phyloP scores from a whole-genome alignment of 2,888 invertebrate species.

The Dolichomitus sp. region DNA sequence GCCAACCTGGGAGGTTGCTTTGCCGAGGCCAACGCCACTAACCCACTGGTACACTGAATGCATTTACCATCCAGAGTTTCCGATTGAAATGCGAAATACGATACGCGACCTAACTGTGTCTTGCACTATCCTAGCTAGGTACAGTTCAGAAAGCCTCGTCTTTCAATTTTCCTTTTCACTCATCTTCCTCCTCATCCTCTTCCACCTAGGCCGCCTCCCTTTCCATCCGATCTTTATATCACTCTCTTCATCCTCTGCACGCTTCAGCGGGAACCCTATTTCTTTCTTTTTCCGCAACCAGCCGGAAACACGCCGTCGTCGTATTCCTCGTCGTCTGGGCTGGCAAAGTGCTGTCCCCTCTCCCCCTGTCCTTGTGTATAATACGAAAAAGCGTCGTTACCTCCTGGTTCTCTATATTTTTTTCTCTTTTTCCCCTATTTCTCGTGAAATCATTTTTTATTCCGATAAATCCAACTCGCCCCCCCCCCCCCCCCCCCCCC shows the following conservation, averaged over 20 bases:
- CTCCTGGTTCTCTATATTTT: constrained; percentile 21
- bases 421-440: constrained; percentile 52
- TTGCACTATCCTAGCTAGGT: background rate
- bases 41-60: constrained; percentile 40
- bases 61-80: constrained; percentile 27
- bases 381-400: constrained; percentile 20
- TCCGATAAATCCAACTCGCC: constrained; percentile 57
- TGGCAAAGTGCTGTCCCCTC: constrained; percentile 33
- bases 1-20: constrained; percentile 9
- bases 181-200: background rate
- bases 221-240: constrained; percentile 27
- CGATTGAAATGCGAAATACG: constrained; percentile 40
- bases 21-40: constrained; percentile 30
- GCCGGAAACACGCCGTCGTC: constrained; percentile 43
- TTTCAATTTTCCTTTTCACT: constrained; percentile 21
- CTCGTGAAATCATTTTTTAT: constrained; percentile 79
- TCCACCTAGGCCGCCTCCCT: background rate
- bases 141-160: constrained; percentile 20
- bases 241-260: constrained; percentile 20
- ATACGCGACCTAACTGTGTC: constrained; percentile 12
- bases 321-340: constrained; percentile 35
- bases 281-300: constrained; percentile 21
- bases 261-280: constrained; percentile 15
- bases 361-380: background rate
- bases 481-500: background rate